These are phyloP conservation scores for Styela plicata DNA, from an alignment of 23 tunicate genomes.

Conservation along the genomic window DNA sequence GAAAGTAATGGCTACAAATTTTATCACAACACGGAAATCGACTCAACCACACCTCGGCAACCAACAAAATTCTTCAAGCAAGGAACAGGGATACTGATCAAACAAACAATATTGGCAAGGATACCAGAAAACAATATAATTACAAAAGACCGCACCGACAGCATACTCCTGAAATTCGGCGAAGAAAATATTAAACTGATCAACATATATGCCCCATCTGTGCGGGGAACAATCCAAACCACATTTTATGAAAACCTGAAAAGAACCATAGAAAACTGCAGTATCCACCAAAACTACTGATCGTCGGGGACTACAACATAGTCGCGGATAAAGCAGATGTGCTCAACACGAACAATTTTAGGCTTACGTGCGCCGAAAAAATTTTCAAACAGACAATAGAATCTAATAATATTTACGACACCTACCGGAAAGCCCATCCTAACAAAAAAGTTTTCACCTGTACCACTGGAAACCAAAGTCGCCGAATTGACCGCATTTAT, in stretches of 20 bases:
- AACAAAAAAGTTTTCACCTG: constrained; percentile 21
- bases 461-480: not conserved
- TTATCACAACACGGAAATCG: not conserved
- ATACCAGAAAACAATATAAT: not conserved
- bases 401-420: not conserved
- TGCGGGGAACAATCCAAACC: not conserved
- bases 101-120: not conserved
- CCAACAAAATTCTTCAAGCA: not conserved
- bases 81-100: not conserved
- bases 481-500: constrained; percentile 26
- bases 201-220: not conserved
- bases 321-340: not conserved
- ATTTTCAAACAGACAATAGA: not conserved
- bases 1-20: not conserved
- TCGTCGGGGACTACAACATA: not conserved
- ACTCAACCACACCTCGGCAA: not conserved
- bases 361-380: not conserved
- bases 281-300: not conserved
- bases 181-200: not conserved
- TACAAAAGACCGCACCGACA: not conserved
- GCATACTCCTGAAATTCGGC: not conserved
- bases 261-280: too few relatives aligned
- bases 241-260: not conserved
- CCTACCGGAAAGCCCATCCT: not conserved
- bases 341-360: not conserved